Percentiles rank a stretch among this genome's conserved stretches.
These are phyloP conservation scores for Augochlorella aurata DNA, from an alignment of 2,888 invertebrate genomes.

Conservation along the genomic window DNA sequence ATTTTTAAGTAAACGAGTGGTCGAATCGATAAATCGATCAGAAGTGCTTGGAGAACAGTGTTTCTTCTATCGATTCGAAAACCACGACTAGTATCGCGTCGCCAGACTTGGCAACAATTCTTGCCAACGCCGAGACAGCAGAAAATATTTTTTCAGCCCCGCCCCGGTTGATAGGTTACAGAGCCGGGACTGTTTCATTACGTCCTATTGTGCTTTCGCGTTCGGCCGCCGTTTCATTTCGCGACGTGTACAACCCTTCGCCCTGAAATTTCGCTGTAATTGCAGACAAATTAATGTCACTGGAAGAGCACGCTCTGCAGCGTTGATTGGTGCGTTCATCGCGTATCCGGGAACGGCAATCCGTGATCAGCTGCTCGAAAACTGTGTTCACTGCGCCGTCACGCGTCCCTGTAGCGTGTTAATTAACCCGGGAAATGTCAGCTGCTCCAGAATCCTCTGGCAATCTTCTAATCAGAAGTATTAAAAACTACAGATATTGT, in stretches of 20 bases:
- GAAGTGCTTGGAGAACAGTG: not conserved
- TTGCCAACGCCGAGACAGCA: constrained; percentile 26
- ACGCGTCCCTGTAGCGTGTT: not conserved
- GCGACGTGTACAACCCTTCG: constrained; percentile 31
- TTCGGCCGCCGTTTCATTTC: constrained; percentile 36
- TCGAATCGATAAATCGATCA: not conserved
- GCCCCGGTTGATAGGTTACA: constrained; percentile 25
- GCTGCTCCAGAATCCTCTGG: not conserved
- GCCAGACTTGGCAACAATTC: constrained; percentile 44
- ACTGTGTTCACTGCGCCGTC: not conserved
- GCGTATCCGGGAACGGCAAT: constrained; percentile 43
- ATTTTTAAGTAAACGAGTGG: too few relatives aligned
- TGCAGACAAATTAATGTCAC: constrained; percentile 66
- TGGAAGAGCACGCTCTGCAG: constrained; percentile 44
- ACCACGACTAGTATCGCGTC: not conserved
- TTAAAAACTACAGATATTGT: not conserved
- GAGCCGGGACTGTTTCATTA: constrained; percentile 57
- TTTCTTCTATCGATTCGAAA: constrained; percentile 23
- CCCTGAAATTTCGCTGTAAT: constrained; percentile 62
- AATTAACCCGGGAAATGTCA: not conserved
- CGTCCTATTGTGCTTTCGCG: constrained; percentile 49
- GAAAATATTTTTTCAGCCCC: constrained; percentile 28
- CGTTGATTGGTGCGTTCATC: constrained; percentile 68
- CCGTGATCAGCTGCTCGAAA: constrained; percentile 29
- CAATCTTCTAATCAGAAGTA: not conserved